Evolutionary conservation across 2,797 vertebrate genomes (phyloP), one percentile per base, ranked within the genome.

Genomic region (Poecilia gillii): DNA sequence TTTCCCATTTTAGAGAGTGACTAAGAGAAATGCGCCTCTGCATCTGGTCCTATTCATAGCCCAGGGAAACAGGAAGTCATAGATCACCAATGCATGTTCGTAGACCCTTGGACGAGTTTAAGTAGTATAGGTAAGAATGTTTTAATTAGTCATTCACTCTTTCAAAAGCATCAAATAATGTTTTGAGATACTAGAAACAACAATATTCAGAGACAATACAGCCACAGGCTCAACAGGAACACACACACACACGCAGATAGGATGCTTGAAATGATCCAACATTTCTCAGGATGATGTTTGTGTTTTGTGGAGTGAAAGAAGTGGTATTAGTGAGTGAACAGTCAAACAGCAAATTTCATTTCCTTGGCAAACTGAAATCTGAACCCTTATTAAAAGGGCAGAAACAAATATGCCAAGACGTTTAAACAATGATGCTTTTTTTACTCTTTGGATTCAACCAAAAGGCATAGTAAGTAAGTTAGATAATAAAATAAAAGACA

Each of bases 251-350:
- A 59, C 46, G 1, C 18, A 13, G 36, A 12, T 41, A 76, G 41
- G 64, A 13, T 62, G 73, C 25, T 18, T 45, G 43, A 73, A 47
- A 20, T 1, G 25, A 8, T 49, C 33, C 51, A 71, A 0, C 16
- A 68, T 51, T 36, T 28, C 8, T 18, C 41, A 31, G 4, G 43
- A n/a, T 3, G 36, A 39, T 51, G 25, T 55, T 45, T 46, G 68
- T 57, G 28, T 43, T 72, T 33, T 36, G 43, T 72, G 11, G 68
- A 46, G 41, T 45, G 55, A 49, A 78, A 46, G 28, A 78, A 59
- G 28, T 36, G 28, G 11, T 18, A 33, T 20, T 5, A 59, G 25
- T 46, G 51, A 59, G 28, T 25, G 14, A 71, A 70, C 43, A 33
- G 43, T 23, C 51, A n/a, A 68, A 0, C 8, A 36, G 46, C 11